Evolutionary conservation across 2,113 vertebrate genomes (phyloP).

Genomic region (Antigone vipio): DNA sequence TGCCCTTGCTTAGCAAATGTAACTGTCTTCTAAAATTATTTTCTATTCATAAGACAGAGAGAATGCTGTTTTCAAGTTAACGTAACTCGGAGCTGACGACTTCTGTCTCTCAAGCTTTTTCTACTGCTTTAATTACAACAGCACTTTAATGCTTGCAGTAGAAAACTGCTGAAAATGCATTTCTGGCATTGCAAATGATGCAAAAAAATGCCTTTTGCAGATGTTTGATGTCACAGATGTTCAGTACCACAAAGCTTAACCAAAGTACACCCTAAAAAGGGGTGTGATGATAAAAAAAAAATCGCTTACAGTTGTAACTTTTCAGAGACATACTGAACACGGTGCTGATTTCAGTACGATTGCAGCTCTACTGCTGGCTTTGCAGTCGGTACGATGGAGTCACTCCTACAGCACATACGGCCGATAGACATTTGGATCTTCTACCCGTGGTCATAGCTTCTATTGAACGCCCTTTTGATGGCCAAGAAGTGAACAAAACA

Average conservation of each 20-base stretch:
- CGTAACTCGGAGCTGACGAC: background rate
- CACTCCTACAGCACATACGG: background rate
- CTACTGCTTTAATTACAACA: constrained; percentile 25
- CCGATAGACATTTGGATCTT: background rate
- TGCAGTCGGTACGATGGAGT: background rate
- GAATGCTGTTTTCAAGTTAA: constrained; percentile 12
- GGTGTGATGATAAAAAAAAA: background rate
- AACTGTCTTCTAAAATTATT: constrained; percentile 5
- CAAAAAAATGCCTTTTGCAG: background rate
- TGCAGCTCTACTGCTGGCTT: background rate
- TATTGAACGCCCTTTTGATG: background rate
- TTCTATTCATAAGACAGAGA: constrained; percentile 14
- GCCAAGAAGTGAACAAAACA: background rate
- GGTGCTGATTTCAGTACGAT: background rate
- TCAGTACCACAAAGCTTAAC: background rate
- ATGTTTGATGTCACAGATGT: constrained; percentile 29
- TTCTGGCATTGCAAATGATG: background rate
- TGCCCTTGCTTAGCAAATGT: background rate
- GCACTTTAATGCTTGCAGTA: background rate
- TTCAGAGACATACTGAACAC: background rate
- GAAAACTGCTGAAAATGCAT: constrained; percentile 33
- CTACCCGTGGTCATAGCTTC: rapidly evolving
- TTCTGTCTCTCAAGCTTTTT: constrained; percentile 23
- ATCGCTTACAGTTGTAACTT: background rate
- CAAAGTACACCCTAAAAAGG: background rate